Evolutionary conservation across 1,140 invertebrate species (phyloP), one percentile per base, ranked within the genome.

Genomic region (Nymphalis io): DNA sequence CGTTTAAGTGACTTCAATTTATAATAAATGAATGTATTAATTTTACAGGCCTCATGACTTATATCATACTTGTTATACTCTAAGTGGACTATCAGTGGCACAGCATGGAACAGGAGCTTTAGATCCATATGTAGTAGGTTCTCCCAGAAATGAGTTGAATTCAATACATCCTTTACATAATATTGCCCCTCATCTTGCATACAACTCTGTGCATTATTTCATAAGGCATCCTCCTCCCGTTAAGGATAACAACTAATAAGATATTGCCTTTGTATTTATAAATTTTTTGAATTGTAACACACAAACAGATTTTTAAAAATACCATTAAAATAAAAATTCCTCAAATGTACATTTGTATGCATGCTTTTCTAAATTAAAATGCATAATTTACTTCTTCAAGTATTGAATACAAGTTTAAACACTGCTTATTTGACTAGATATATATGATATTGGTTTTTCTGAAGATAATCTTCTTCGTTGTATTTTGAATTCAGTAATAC

Each of bases 11-110:
- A 33, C 18, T 51, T 20, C 8, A 20, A 20, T 51, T 48, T 20
- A 51, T 51, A 59, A 21, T 23, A 53, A 15, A 23, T 40, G 40
- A 59, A 48, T 57, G 33, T 66, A 62, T 58, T 73, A 55, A 69
- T 78, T 27, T 94, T 94, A 69, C 90, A 98, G 97, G 88, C 93
- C 93, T 60, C 92, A 95, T 75, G 99, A 99, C 92, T 94, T 97
- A 66, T 99, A 99, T 89, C 99, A 99, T 84, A 99, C 98, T 0
- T 99, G 98, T 90, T 99, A 99, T 84, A 95, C 96, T 2, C 90
- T 99, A 3, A 98, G 98, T 93, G 99, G 98, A n/a, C 91, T 99
- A 18, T 97, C 98, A 20, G 93, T 99, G 61, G 96, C 98, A 38
- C 98, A 99, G 91, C 96, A 98, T 93, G 96, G 95, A 51, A 72